Evolutionary conservation across 2,797 vertebrate species (phyloP), one percentile per base, ranked within the genome.

Genomic region (Muraenolepis orangiensis): DNA sequence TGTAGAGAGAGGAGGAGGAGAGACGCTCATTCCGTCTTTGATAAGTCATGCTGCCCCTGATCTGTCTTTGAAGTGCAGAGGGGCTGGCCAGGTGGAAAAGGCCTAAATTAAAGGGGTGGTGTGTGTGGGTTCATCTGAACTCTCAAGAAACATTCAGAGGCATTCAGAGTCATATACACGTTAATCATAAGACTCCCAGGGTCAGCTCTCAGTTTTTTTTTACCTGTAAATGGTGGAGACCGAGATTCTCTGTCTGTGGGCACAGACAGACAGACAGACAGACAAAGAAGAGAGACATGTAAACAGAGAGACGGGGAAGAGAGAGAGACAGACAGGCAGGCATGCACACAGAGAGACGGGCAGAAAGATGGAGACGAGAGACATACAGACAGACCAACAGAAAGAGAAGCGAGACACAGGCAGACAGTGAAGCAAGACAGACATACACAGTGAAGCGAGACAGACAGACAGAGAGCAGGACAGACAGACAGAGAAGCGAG

Each of bases 1-100:
- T 71, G 36, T 69, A 20, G 72, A 38, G 1, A 36, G 51, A 76
- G 32, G 1, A 36, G 51, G 75, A 82, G 70, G 74, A 70, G 68
- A 57, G 79, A 72, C 36, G 72, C 70, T 84, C 66, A 76, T 73
- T 71, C 75, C 28, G 23, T 74, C 83, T 87, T 87, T 84, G 84
- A 85, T 85, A 86, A 89, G 80, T 82, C 83, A 66, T 20, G 78
- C 80, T 73, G 72, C 61, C 77, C 83, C 81, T 81, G 76, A 75
- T n/a, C n/a, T 64, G 78, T 77, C 79, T 91, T 90, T 92, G 91
- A 91, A 89, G 91, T 88, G 84, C 80, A 82, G 74, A 75, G 72
- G 88, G 81, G 84, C 84, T 79, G 87, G 85, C 72, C 57, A 90
- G 82, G 85, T 85, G 80, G 81, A 87, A 88, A 73, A 76, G 81